Conservation (phyloP, 1,140 invertebrate genomes). For the Frieseomelitta varia region DNA sequence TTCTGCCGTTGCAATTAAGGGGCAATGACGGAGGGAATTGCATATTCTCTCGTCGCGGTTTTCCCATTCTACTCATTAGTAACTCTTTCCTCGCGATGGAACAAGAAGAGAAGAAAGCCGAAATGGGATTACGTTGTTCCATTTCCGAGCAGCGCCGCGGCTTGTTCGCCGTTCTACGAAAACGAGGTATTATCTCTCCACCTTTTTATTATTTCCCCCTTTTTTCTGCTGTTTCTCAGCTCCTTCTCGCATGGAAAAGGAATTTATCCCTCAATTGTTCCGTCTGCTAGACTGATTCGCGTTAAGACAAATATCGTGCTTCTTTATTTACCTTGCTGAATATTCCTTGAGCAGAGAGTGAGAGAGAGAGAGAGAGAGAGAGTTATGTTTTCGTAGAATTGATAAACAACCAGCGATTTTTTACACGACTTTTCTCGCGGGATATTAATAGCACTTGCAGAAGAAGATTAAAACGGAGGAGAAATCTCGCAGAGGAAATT, state of each 20-base stretch:
- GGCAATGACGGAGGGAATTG: conserved; percentile 34
- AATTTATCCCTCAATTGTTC: neutral
- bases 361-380: neutral
- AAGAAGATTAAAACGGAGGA: neutral
- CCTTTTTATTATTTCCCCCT: too few species aligned
- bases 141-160: neutral
- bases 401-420: neutral
- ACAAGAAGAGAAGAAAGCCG: conserved; percentile 5
- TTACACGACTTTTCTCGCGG: neutral
- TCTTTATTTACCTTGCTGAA: neutral
- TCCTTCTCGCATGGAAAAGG: neutral
- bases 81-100: conserved; percentile 8
- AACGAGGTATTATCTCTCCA: neutral
- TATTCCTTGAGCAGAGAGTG: neutral
- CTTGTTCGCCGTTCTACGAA: neutral
- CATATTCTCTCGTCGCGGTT: conserved; percentile 34
- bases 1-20: conserved; percentile 22
- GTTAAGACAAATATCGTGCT: neutral
- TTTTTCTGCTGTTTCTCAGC: neutral
- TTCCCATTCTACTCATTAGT: conserved; percentile 39
- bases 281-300: neutral
- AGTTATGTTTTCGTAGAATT: too few species aligned
- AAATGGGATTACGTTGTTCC: conserved; percentile 42
- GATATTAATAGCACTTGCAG: neutral
- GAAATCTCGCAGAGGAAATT: neutral